Base-by-base conservation (phyloP, 2,888 invertebrate species). In the Oxytorus armatus region DNA sequence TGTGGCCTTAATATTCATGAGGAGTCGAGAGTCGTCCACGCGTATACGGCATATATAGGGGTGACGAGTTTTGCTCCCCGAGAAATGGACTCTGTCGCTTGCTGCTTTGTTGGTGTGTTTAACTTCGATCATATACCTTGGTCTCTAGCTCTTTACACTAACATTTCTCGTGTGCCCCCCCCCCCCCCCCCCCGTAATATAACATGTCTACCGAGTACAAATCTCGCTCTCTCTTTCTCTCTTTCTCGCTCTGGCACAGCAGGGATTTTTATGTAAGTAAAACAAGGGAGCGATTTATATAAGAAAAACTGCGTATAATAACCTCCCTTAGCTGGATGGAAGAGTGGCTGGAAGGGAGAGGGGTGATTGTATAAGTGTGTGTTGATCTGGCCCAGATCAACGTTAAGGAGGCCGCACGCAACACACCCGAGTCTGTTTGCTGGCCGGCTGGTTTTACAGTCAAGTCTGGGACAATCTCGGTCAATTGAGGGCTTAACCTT, bases 361-460 rank as follows among this genome's bases (percentile, higher is more conserved):
- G 55, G 36, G 21, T 36, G 47, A 44, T 47, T 47, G 63, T 57
- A 76, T 77, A 74, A 74, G 63, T 69, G 81, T 81, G 77, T 83
- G 83, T 83, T 83, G 83, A 91, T 91, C 91, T 91, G 89, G 91
- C 90, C 91, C 91, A 91, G 92, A 92, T 92, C 91, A 87, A 83
- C 81, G 77, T 83, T 85, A 89, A 88, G 79, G 86, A 85, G 87
- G 88, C 86, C 88, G 86, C 90, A 90, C 90, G 91, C 89, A 87
- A 89, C 82, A 72, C 51, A 59, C 57, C n/a, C 61, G 72, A 84
- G 77, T 85, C 79, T 82, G 84, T 82, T 84, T 83, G 73, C 77
- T 29, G 79, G 79, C 55, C 76, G 77, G 76, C 81, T 69, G 74
- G 79, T 72, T 77, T 51, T 68, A 57, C 75, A 78, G 68, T 65